Evolutionary conservation across 2,113 vertebrate species (phyloP).

Genomic region (Calyptommatus sinebrachiatus): DNA sequence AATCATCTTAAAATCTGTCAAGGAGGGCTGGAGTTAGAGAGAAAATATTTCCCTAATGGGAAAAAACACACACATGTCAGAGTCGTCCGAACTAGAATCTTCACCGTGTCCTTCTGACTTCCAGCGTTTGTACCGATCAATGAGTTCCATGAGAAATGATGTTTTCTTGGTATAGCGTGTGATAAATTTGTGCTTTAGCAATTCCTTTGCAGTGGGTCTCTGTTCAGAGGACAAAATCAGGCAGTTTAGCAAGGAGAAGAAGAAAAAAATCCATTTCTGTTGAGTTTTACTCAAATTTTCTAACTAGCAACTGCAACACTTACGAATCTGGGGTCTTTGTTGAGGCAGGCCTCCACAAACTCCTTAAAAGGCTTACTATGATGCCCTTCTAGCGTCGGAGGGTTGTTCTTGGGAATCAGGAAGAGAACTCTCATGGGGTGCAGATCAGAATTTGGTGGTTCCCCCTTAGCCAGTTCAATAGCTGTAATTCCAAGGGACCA

Average conservation of each 20-base stretch:
- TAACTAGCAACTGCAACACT: slow-evolving; percentile 65
- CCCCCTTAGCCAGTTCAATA: slow-evolving; percentile 95
- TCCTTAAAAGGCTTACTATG: slow-evolving; percentile 98
- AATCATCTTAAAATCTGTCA: neutral
- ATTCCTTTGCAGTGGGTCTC: slow-evolving; percentile 93
- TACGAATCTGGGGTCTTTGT: slow-evolving; percentile 97
- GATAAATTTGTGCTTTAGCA: slow-evolving; percentile 98
- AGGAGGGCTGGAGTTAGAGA: neutral
- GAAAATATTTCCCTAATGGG: neutral
- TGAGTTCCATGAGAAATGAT: slow-evolving; percentile 93
- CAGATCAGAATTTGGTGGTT: slow-evolving; percentile 95
- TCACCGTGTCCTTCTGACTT: slow-evolving; percentile 94
- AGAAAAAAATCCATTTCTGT: neutral
- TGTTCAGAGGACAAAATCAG: slow-evolving; percentile 52
- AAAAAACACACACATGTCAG: slow-evolving; percentile 81
- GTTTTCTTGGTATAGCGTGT: slow-evolving; percentile 94
- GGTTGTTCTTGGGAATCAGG: slow-evolving; percentile 96
- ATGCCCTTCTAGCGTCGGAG: slow-evolving; percentile 91
- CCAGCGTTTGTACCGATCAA: slow-evolving; percentile 95
- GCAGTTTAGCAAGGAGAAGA: neutral
- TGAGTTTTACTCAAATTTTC: neutral
- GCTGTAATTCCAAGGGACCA: slow-evolving; percentile 98
- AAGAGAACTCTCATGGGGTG: slow-evolving; percentile 98
- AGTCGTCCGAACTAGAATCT: slow-evolving; percentile 95
- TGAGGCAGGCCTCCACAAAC: slow-evolving; percentile 96